A percentile compares a stretch with the other conserved stretches of the same genome.
Evolutionary conservation across 2,888 invertebrate species (phyloP).

Genomic region (Tachystola acroxantha): DNA sequence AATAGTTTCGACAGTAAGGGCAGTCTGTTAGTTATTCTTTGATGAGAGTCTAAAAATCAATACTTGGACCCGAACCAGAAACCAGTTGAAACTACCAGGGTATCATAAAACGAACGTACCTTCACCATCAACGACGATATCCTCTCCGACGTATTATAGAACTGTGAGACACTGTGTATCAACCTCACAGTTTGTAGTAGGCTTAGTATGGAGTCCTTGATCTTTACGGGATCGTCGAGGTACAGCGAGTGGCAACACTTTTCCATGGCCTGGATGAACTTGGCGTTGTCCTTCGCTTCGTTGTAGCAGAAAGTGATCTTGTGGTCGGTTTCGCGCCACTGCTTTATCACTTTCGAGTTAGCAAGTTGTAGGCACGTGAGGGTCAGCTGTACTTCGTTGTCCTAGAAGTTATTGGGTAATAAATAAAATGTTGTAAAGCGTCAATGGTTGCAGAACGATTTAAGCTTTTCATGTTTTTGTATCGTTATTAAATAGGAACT

Average conservation of each 20-base stretch:
- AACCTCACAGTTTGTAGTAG: constrained; percentile 93
- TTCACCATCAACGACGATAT: constrained; percentile 98
- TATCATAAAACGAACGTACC: too few relatives aligned
- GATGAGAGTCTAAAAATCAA: too few relatives aligned
- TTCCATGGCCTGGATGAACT: constrained; percentile 93
- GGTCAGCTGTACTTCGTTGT: constrained; percentile 87
- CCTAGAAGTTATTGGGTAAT: constrained; percentile 47
- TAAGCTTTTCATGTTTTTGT: too few relatives aligned
- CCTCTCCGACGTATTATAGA: constrained; percentile 97
- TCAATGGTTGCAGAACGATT: too few relatives aligned
- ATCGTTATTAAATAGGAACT: too few relatives aligned
- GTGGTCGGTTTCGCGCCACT: constrained; percentile 91
- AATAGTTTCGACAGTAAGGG: too few relatives aligned
- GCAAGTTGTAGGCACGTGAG: constrained; percentile 86
- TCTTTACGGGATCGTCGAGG: constrained; percentile 94
- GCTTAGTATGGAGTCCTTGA: constrained; percentile 93
- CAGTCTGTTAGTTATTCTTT: too few relatives aligned
- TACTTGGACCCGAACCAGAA: too few relatives aligned
- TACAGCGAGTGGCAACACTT: constrained; percentile 96
- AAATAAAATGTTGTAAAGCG: background rate
- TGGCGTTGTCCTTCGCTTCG: constrained; percentile 97
- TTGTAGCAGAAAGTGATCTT: constrained; percentile 97
- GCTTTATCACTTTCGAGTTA: constrained; percentile 86
- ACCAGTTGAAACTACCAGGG: too few relatives aligned
- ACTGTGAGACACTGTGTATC: constrained; percentile 96